These are phyloP conservation scores for Colletes collaris DNA, from an alignment of 2,888 invertebrate species.

Conservation along the genomic window DNA sequence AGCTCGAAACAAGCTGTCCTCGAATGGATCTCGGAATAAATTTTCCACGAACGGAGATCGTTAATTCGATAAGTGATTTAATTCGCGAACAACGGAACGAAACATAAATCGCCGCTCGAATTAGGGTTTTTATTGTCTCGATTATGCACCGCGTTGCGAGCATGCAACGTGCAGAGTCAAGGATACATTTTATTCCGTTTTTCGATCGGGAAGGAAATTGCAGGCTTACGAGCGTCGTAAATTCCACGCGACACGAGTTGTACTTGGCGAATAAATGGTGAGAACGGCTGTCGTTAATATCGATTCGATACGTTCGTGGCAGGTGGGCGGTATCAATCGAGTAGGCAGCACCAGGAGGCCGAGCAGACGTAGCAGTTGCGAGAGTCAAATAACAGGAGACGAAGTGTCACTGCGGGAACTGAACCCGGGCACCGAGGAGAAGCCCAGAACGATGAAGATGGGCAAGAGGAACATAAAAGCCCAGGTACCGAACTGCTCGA, in stretches of 20 bases:
- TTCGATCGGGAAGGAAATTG: not conserved
- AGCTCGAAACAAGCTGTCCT: too few species aligned
- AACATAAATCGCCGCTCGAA: too few species aligned
- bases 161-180: too few species aligned
- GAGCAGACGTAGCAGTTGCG: slow-evolving; percentile 84
- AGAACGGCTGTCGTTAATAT: slow-evolving; percentile 31
- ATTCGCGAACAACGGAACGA: too few species aligned
- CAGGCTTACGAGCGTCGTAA: slow-evolving; percentile 21
- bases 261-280: not conserved
- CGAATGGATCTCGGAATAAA: too few species aligned
- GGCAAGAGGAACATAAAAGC: slow-evolving; percentile 95
- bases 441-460: slow-evolving; percentile 87
- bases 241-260: too few species aligned
- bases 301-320: slow-evolving; percentile 31
- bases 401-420: slow-evolving; percentile 81
- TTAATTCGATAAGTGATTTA: too few species aligned
- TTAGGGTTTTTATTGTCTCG: too few species aligned
- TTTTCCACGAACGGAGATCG: too few species aligned
- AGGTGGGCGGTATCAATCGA: slow-evolving; percentile 79
- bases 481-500: slow-evolving; percentile 83
- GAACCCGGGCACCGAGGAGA: slow-evolving; percentile 83
- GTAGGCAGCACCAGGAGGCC: slow-evolving; percentile 79
- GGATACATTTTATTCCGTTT: not conserved
- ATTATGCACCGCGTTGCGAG: too few species aligned
- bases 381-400: slow-evolving; percentile 83